Evolutionary conservation across 1,140 invertebrate species (phyloP), one percentile per base, ranked within the genome.

Genomic region (Cylas formicarius): DNA sequence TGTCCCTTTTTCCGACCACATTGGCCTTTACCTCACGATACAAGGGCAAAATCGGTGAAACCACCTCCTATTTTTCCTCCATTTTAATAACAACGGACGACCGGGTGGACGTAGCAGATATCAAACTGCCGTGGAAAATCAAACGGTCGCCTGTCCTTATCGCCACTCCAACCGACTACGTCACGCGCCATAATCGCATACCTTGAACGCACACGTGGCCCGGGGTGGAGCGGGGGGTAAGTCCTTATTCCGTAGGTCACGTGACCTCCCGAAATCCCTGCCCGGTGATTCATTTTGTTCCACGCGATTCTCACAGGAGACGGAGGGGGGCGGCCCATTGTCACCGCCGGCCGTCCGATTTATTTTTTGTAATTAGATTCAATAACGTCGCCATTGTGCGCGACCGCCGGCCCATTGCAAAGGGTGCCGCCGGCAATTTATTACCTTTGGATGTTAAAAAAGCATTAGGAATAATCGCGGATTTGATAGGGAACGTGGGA

Each of bases 361-460:
- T 48, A 48, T 48, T 48, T 43, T 48, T 48, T 48, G 43, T 48
- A 48, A 48, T 48, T 48, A 48, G 46, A 48, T 48, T 48, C 46
- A 48, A 48, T 48, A 48, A 48, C 27, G 43, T 39, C 21, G 40
- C 39, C 39, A 48, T 48, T 48, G 46, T 48, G 37, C 16, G 5
- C 19, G 26, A 39, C 16, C 20, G 20, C 37, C 27, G 42, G 46
- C 38, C 46, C 43, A 43, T 48, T 48, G 32, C 28, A 23, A 36
- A 31, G 46, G 39, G 39, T 34, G 46, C 42, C n/a, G 46, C 22
- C 32, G 32, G 39, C 46, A 48, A 48, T 48, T 48, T 48, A 48
- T 48, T 48, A 48, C 46, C 46, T 48, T 42, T 42, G 33, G 11
- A 42, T 20, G 46, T 48, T 48, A 48, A 48, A 48, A 48, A 48